Base-by-base conservation (phyloP, 1,140 invertebrate genomes). In the Goniozus legneri region DNA sequence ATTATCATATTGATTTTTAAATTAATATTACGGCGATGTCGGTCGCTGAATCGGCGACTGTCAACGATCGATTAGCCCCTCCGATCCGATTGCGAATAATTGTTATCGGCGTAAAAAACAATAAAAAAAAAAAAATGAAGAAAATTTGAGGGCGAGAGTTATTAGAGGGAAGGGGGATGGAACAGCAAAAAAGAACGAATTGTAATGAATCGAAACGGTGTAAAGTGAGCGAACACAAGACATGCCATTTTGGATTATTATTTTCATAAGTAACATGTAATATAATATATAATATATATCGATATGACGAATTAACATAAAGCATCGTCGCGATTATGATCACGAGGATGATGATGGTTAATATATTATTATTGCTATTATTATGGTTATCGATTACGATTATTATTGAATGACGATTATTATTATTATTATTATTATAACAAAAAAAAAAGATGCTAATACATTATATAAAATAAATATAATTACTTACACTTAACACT, bases 401-500 rank as follows among this genome's bases (percentile, higher is more conserved):
- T 63, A 55, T 62, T 62, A 55, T 44, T 44, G 44, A 38, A 59
- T 54, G 56, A 59, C 31, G 44, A 57, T 65, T 59, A 69, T 65
- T 50, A 65, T 65, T 58, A 59, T 69, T 56, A 63, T 62, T 58
- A 54, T 60, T 56, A 34, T 14, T 3, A 15, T n/a, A 38, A 53
- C 20, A 38, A 40, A 30, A 32, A 32, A 49, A 47, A 47, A 58
- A 53, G 48, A 27, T 27, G 10, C 44, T 58, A 65, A 67, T 65
- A 60, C 58, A 67, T 61, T 66, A 59, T 63, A 65, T 52, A 58
- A 62, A 59, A 41, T 59, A 57, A 59, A 49, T 31, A 67, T 60
- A 65, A 67, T 67, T 65, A n/a, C n/a, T n/a, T n/a, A 65, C 60
- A 67, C 55, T 64, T 62, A 67, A 64, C 57, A 65, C 53, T 69